Evolutionary conservation across 2,888 invertebrate species (phyloP).

Genomic region (Campoletis raptor): DNA sequence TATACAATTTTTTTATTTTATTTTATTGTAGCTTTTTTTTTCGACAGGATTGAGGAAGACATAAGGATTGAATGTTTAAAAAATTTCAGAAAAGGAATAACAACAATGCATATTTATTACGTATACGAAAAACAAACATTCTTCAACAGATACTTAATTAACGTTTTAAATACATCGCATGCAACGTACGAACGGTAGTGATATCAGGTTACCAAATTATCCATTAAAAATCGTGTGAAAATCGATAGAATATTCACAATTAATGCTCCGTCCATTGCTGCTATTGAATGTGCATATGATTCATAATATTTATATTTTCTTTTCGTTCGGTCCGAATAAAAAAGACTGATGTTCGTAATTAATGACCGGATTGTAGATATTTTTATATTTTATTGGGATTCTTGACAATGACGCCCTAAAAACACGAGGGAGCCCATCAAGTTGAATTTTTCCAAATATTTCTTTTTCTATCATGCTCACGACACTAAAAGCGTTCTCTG

Average conservation of each 20-base stretch:
- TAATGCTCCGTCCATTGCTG: no score
- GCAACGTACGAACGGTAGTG: constrained; percentile 39
- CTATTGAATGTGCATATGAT: not conserved
- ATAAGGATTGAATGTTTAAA: not conserved
- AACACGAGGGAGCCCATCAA: not conserved
- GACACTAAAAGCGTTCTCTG: constrained; percentile 39
- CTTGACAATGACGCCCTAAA: not conserved
- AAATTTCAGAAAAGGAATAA: not conserved
- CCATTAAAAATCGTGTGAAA: not conserved
- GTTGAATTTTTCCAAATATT: constrained; percentile 14
- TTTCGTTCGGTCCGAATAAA: not conserved
- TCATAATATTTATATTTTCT: not conserved
- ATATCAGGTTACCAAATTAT: not conserved
- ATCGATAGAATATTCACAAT: not conserved
- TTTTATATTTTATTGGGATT: not conserved
- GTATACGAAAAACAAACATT: constrained; percentile 28
- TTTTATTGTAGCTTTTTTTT: not conserved
- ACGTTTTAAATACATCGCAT: constrained; percentile 34
- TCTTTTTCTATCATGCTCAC: constrained; percentile 33
- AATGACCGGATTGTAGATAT: not conserved
- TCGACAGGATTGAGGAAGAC: not conserved
- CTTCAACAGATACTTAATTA: constrained; percentile 32
- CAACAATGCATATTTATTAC: constrained; percentile 43
- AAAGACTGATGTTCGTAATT: not conserved
- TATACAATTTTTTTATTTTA: not conserved